Evolutionary conservation across 1,140 invertebrate genomes (phyloP), one percentile per base, ranked within the genome.

Genomic region (Gerris buenoi): DNA sequence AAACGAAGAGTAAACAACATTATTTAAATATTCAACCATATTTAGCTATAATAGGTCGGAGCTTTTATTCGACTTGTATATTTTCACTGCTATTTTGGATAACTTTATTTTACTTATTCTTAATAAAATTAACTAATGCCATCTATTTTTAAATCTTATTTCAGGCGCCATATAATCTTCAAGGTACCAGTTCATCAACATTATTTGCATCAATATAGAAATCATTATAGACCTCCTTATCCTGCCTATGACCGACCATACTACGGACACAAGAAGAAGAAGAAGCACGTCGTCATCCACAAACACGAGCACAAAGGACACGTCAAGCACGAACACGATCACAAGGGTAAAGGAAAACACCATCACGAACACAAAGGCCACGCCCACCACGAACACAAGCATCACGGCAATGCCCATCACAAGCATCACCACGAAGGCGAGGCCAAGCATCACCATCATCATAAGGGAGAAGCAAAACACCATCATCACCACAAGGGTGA

Each of bases 351-450:
- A 46, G 33, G 33, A 18, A 46, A 65, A 27, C 64, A 65, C 29
- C n/a, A 46, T 22, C 64, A 65, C 25, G 56, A 65, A 23, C 64
- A 65, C 25, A 27, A 65, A 18, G 64, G 64, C 18, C 64, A 65
- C 23, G 64, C 64, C 25, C 27, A 65, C 15, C 64, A 65, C 56
- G 10, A 18, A n/a, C 64, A 65, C 29, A 46, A 65, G 29, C 64
- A 65, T 26, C 27, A 33, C n/a, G 64, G 64, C 3, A 3, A 65
- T 65, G 27, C 29, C 46, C 2, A 46, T 3, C 64, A 65, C 25
- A 46, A 46, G 33, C 33, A 46, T 46, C 5, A 46, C 5, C 33
- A 46, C 18, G 33, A 46, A 46, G 33, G 33, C 5, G 18, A 46
- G 18, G 33, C 5, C 5, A 18, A 46, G 33, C 33, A 46, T 46